phyloP scores from a whole-genome alignment of 1,140 invertebrate species.

The Bombus fervidus region DNA sequence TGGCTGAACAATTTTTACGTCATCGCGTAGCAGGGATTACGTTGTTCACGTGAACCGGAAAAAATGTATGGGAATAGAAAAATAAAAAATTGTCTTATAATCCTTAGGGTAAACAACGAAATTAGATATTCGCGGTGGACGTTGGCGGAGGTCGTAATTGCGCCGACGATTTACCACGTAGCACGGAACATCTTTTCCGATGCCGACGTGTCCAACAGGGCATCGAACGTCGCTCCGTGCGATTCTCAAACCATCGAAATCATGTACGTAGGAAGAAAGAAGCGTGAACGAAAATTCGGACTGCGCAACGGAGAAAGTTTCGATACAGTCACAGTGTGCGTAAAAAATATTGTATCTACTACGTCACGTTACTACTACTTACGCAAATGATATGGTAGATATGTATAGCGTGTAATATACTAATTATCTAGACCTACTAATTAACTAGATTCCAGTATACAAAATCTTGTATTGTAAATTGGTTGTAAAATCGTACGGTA shows the following conservation, averaged over 20 bases:
- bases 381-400: too few species aligned
- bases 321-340: too few species aligned
- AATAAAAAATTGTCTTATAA: not conserved
- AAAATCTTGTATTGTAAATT: too few species aligned
- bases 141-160: constrained; percentile 31
- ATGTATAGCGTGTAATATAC: too few species aligned
- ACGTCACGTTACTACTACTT: too few species aligned
- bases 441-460: too few species aligned
- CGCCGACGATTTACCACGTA: constrained; percentile 37
- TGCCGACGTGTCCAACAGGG: constrained; percentile 4
- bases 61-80: too few species aligned
- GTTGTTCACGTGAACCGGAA: not conserved
- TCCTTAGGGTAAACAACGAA: not conserved
- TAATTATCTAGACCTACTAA: too few species aligned
- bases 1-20: constrained; percentile 31
- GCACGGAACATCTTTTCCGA: constrained; percentile 22
- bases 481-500: too few species aligned
- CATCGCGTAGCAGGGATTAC: constrained; percentile 6
- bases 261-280: not conserved
- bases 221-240: not conserved
- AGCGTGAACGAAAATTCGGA: not conserved
- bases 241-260: not conserved
- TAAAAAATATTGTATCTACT: too few species aligned
- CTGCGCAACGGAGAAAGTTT: not conserved
- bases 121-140: constrained; percentile 24